Evolutionary conservation across 2,888 invertebrate genomes (phyloP), one percentile per base, ranked within the genome.

Genomic region (Junonia oenone): DNA sequence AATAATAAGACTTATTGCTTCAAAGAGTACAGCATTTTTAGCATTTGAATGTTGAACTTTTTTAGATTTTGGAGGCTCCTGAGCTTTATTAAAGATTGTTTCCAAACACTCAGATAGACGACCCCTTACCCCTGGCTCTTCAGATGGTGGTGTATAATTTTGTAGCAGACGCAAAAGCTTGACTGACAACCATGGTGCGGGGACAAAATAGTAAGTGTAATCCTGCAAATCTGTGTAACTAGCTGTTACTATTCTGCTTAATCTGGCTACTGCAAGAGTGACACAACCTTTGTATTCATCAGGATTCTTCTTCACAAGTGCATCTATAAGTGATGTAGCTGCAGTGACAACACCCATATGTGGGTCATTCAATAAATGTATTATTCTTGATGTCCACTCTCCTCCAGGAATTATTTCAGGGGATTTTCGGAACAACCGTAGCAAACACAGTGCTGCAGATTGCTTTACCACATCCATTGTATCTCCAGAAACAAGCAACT

Each of bases 31-130:
- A 50, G 99, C 99, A 91, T 99, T 99, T 88, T 99, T 99, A 56
- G 99, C 99, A 92, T 99, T 99, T 47, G 99, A 99, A 89, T 99
- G 99, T 91, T 99, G 99, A 26, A 99, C 99, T 91, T 99, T 99
- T 90, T 99, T 99, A 47, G 99, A 99, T 88, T 99, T 99, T 26
- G 99, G 99, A 65, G 99, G 99, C 86, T 99, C 99, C 86, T 99
- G 99, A 15, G 99, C 99, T 91, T 99, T 99, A 83, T 99, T 99
- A 72, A 99, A 92, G 76, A 99, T 99, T 15, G 98, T 98, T 88
- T 99, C 99, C 71, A 99, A 91, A 74, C 99, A 99, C 91, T 99
- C 99, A 73, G 99, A 98, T 43, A 99, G 91, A 62, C 99, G 94
- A 13, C 98, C 98, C 64, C 98, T 93, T 1, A 99, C 98, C 31